phyloP scores from a whole-genome alignment of 2,797 vertebrate genomes.

The Erethizon dorsatum region DNA sequence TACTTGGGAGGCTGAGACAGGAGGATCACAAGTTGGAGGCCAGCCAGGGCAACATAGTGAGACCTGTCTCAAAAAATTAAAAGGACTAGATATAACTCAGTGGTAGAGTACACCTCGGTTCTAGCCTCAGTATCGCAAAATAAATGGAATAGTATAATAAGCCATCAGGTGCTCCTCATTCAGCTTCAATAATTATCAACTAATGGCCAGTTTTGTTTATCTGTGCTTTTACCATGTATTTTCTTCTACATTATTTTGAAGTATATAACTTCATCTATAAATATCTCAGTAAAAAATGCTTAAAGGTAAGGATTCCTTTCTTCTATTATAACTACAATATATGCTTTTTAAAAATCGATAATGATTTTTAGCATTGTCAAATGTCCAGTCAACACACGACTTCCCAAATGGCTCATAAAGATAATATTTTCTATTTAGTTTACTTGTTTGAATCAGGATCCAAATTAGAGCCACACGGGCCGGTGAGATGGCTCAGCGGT shows the following conservation, averaged over 20 bases:
- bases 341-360: not conserved
- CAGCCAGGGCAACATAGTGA: not conserved
- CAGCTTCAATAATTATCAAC: not conserved
- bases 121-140: not conserved
- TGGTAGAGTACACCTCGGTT: not conserved
- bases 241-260: not conserved
- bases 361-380: not conserved
- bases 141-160: not conserved
- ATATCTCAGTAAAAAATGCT: slow-evolving; percentile 2
- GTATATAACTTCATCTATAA: not conserved
- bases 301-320: not conserved
- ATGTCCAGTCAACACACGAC: not conserved
- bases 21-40: not conserved
- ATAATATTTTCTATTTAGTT: slow-evolving; percentile 21
- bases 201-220: slow-evolving; percentile 12
- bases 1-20: not conserved
- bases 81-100: not conserved
- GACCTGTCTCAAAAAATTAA: not conserved
- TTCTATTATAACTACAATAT: not conserved
- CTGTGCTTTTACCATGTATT: not conserved
- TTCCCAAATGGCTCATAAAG: not conserved
- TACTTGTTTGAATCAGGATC: slow-evolving; percentile 40
- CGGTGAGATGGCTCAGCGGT: too few relatives aligned
- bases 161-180: not conserved
- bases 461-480: not conserved